Conservation (phyloP, 2,888 invertebrate genomes). For the Opisthograptis luteolata region DNA sequence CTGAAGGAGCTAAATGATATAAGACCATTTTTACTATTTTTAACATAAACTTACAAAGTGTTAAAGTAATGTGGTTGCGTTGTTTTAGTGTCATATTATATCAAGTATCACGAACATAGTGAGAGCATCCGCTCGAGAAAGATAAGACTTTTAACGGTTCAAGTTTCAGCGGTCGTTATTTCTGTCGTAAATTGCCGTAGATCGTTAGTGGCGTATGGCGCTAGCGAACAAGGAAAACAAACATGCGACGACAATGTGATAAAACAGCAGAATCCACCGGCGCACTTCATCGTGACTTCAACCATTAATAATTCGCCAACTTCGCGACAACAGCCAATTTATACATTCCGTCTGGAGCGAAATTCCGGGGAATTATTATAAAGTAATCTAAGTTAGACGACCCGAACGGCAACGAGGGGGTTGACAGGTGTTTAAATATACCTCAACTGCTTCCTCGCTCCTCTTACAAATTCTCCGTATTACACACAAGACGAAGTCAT, state of each 20-base stretch:
- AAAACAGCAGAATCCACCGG: conserved; percentile 57
- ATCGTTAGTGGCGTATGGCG: conserved; percentile 57
- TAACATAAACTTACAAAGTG: conserved; percentile 23
- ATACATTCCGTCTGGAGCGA: conserved; percentile 69
- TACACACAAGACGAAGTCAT: conserved; percentile 58
- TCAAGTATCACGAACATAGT: conserved; percentile 35
- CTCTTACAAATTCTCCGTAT: conserved; percentile 57
- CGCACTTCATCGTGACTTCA: conserved; percentile 51
- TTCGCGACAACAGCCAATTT: conserved; percentile 70
- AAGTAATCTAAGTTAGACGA: conserved; percentile 81
- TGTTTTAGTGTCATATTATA: conserved; percentile 34
- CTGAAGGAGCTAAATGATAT: conserved; percentile 5
- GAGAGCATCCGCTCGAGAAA: conserved; percentile 47
- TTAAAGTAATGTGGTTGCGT: conserved; percentile 43
- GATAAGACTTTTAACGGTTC: conserved; percentile 62
- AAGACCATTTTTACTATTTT: conserved; percentile 4
- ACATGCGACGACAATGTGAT: conserved; percentile 60
- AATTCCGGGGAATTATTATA: conserved; percentile 75
- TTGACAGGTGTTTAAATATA: conserved; percentile 79
- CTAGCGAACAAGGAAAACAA: conserved; percentile 54
- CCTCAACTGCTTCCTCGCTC: conserved; percentile 56
- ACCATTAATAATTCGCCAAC: conserved; percentile 70
- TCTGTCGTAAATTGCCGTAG: conserved; percentile 61
- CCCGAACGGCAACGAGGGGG: conserved; percentile 63
- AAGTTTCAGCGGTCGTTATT: conserved; percentile 60